Percentiles rank a stretch among this genome's conserved stretches.
Conservation (phyloP, 2,888 invertebrate species). For the Scaptomyza tumidula region DNA sequence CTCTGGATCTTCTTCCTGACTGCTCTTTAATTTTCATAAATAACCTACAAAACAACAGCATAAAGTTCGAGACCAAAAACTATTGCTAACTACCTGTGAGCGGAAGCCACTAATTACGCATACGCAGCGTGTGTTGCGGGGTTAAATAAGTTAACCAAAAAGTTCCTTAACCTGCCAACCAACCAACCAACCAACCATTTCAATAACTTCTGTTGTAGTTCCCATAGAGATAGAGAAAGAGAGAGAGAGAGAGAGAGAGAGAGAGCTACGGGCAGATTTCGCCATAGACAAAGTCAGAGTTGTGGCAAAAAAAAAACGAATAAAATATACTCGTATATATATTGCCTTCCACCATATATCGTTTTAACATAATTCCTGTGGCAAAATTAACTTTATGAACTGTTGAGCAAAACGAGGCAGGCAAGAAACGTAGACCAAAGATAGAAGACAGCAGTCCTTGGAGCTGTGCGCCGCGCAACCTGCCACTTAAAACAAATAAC, state of each 20-base stretch:
- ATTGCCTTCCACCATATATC: constrained; percentile 72
- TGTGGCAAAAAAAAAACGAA: constrained; percentile 46
- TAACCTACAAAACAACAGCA: constrained; percentile 43
- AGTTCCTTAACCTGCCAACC: constrained; percentile 70
- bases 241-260: constrained; percentile 6
- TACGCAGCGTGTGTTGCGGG: constrained; percentile 69
- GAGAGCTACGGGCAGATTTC: constrained; percentile 35
- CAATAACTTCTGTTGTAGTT: constrained; percentile 77
- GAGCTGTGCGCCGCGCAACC: constrained; percentile 68
- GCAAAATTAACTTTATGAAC: constrained; percentile 83
- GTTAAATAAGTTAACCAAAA: constrained; percentile 57
- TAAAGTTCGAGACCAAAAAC: constrained; percentile 52
- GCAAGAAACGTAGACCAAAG: constrained; percentile 18
- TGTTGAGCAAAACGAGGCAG: constrained; percentile 67
- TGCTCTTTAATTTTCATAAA: constrained; percentile 79
- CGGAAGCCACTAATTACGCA: constrained; percentile 78
- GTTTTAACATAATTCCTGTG: constrained; percentile 82
- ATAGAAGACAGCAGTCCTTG: constrained; percentile 49
- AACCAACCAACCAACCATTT: constrained; percentile 47
- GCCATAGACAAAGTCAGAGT: constrained; percentile 19
- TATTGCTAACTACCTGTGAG: constrained; percentile 60
- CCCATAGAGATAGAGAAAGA: constrained; percentile 41
- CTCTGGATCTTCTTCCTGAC: neutral
- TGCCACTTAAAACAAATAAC: constrained; percentile 81
- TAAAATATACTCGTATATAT: no score